Percentiles rank a stretch among this genome's conserved stretches.
These are phyloP conservation scores for Polyploca ridens DNA, from an alignment of 2,888 invertebrate genomes.

Conservation along the genomic window DNA sequence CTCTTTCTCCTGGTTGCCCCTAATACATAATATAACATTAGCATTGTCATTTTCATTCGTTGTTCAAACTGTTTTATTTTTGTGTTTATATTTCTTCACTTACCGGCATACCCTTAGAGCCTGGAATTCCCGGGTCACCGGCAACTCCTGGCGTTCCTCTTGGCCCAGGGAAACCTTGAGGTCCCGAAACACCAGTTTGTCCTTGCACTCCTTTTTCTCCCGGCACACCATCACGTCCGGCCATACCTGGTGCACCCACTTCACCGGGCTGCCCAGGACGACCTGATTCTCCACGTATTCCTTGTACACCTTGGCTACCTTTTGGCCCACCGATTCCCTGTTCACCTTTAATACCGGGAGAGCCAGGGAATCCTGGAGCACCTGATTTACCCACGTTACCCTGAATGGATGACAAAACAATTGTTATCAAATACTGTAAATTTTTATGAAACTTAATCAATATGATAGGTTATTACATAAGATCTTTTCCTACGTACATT, in stretches of 20 bases:
- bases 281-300: constrained; percentile 92
- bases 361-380: constrained; percentile 93
- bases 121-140: constrained; percentile 90
- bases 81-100: constrained; percentile 32
- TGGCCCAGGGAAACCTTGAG: constrained; percentile 93
- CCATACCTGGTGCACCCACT: constrained; percentile 88
- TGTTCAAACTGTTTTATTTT: too few species aligned
- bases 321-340: constrained; percentile 90
- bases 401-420: constrained; percentile 57
- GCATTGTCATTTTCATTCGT: too few species aligned
- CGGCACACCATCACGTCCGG: constrained; percentile 92
- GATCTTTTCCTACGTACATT: background rate
- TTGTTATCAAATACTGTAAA: constrained; percentile 16
- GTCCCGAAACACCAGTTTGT: constrained; percentile 88
- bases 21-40: constrained; percentile 48
- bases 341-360: constrained; percentile 92
- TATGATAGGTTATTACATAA: background rate
- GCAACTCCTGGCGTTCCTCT: constrained; percentile 90
- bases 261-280: constrained; percentile 91
- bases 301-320: constrained; percentile 92
- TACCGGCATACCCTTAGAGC: constrained; percentile 90
- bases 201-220: constrained; percentile 93
- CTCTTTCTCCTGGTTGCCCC: constrained; percentile 92
- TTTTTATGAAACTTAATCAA: background rate
- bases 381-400: constrained; percentile 93